Conservation (phyloP, 1,140 invertebrate genomes). For the Calosoma granatense region DNA sequence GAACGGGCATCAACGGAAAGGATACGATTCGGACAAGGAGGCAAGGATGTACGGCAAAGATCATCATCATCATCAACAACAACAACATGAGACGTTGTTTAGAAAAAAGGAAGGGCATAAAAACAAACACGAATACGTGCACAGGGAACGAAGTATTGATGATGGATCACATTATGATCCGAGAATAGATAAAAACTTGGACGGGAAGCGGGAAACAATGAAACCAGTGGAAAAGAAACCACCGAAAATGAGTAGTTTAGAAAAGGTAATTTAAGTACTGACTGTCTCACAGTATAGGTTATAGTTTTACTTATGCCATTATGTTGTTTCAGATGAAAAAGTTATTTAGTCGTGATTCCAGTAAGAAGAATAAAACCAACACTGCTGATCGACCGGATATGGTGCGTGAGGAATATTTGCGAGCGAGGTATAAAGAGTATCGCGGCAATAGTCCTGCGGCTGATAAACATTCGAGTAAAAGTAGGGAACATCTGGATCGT, state of each 20-base stretch:
- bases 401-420: conserved; percentile 42
- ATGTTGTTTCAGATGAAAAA: conserved; percentile 39
- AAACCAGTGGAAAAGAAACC: conserved; percentile 44
- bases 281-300: no score
- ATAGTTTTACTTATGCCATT: not conserved
- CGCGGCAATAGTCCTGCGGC: conserved; percentile 29
- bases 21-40: conserved; percentile 30
- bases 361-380: conserved; percentile 46
- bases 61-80: conserved; percentile 20
- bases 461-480: no score
- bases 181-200: conserved; percentile 43
- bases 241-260: conserved; percentile 51
- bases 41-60: conserved; percentile 14
- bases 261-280: conserved; percentile 43
- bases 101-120: conserved; percentile 28
- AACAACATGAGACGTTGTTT: no score
- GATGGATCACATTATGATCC: conserved; percentile 50
- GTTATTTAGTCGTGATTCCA: conserved; percentile 46
- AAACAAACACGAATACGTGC: conserved; percentile 43
- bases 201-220: conserved; percentile 26
- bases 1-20: conserved; percentile 36
- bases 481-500: no score
- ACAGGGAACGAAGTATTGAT: conserved; percentile 48
- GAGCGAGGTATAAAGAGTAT: conserved; percentile 42
- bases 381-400: conserved; percentile 19